Evolutionary conservation across 1,140 invertebrate species (phyloP).

Genomic region (Brachionus rotundiformis): DNA sequence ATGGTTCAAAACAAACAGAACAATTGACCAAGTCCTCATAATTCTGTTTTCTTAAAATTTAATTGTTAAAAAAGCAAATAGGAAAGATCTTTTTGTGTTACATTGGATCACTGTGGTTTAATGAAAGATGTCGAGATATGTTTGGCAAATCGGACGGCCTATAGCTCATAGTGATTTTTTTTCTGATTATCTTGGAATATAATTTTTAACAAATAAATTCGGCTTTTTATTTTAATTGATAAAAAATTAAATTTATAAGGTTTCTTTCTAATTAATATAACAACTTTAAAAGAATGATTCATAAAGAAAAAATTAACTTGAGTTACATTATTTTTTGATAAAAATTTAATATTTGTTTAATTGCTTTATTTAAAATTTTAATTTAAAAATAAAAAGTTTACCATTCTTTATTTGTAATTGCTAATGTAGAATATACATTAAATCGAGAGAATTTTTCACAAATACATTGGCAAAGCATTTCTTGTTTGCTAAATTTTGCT

Average conservation of each 20-base stretch:
- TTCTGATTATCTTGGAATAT: background rate
- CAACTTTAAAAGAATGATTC: background rate
- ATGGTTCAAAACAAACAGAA: slow-evolving; percentile 40
- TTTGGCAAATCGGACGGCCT: slow-evolving; percentile 18
- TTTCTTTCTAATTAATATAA: slow-evolving; percentile 36
- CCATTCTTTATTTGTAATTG: slow-evolving; percentile 7
- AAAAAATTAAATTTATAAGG: slow-evolving; percentile 9
- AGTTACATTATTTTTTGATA: slow-evolving; percentile 21
- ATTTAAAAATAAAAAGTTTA: background rate
- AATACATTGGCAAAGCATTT: slow-evolving; percentile 19
- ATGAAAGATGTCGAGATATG: slow-evolving; percentile 17
- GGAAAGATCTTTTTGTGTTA: background rate
- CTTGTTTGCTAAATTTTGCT: background rate
- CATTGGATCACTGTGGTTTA: background rate
- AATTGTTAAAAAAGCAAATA: background rate
- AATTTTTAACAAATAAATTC: background rate
- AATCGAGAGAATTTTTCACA: background rate
- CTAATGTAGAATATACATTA: slow-evolving; percentile 31
- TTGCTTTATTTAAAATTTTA: slow-evolving; percentile 25
- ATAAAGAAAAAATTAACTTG: background rate
- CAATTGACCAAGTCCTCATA: slow-evolving; percentile 48
- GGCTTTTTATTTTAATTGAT: slow-evolving; percentile 40
- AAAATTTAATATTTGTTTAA: slow-evolving; percentile 34
- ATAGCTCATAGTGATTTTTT: slow-evolving; percentile 30
- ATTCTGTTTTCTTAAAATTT: slow-evolving; percentile 12